Conservation (phyloP, 2,888 invertebrate genomes). For the Papilio protenor region DNA sequence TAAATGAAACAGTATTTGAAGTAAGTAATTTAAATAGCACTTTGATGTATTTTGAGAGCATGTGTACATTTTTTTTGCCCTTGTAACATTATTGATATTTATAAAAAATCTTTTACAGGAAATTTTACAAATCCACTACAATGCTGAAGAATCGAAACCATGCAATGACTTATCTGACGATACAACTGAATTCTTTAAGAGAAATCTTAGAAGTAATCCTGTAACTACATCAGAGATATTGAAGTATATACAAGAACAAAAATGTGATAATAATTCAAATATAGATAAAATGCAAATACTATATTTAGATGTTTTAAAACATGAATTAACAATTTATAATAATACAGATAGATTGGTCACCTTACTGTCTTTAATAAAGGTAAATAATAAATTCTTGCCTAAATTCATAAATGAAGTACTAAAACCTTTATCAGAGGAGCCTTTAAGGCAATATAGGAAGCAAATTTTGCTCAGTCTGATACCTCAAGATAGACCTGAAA, state of each 20-base stretch:
- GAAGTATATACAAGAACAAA: constrained; percentile 62
- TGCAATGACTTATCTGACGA: constrained; percentile 63
- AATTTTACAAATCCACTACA: constrained; percentile 67
- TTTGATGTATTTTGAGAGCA: background rate
- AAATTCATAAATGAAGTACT: constrained; percentile 66
- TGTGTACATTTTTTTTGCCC: background rate
- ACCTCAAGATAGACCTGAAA: constrained; percentile 69
- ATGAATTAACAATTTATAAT: constrained; percentile 65
- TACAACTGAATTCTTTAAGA: constrained; percentile 70
- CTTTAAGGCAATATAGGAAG: constrained; percentile 72
- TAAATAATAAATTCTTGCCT: constrained; percentile 64
- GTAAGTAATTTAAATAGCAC: constrained; percentile 56
- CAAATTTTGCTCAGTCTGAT: constrained; percentile 76
- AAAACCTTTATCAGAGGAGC: constrained; percentile 67
- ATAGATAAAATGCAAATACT: constrained; percentile 64
- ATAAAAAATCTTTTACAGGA: constrained; percentile 62
- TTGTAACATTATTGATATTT: background rate
- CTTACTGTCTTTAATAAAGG: constrained; percentile 69
- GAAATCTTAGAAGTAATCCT: constrained; percentile 75
- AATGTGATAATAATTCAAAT: constrained; percentile 55
- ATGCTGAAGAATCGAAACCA: constrained; percentile 64
- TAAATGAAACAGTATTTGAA: constrained; percentile 68
- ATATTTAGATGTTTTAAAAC: constrained; percentile 68
- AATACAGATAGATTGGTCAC: constrained; percentile 70
- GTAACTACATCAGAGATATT: constrained; percentile 70